A percentile compares a stretch with the other conserved stretches of the same genome.
Evolutionary conservation across 1,140 invertebrate species (phyloP).

Genomic region (Arctopsyche grandis): DNA sequence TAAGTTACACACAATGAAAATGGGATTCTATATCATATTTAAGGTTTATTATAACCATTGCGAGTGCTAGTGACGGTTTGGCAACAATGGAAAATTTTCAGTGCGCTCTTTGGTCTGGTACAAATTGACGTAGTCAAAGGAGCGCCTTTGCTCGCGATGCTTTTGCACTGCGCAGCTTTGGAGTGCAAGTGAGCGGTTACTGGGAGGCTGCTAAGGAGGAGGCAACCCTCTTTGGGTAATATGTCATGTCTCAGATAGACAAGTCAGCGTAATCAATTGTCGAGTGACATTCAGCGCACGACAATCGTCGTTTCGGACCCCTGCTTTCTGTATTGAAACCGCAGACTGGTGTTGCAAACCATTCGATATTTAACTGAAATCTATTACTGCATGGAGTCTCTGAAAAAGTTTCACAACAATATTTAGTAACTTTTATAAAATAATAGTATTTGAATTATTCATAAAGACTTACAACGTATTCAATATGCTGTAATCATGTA

Average conservation of each 20-base stretch:
- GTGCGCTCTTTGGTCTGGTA: not conserved
- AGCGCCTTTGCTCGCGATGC: not conserved
- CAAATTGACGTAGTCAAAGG: not conserved
- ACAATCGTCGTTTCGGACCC: conserved; percentile 9
- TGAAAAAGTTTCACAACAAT: too few species aligned
- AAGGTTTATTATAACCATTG: too few species aligned
- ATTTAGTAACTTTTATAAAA: too few species aligned
- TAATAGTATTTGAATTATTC: too few species aligned
- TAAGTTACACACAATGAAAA: too few species aligned
- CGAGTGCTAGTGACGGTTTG: too few species aligned
- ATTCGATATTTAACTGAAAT: not conserved
- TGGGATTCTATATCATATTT: too few species aligned
- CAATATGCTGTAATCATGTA: too few species aligned
- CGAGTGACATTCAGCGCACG: not conserved
- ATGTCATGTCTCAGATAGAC: conserved; percentile 16
- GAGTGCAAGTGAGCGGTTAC: not conserved
- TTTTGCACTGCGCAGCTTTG: not conserved
- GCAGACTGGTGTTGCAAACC: not conserved
- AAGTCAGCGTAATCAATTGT: conserved; percentile 28
- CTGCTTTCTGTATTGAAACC: not conserved
- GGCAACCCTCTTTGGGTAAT: not conserved
- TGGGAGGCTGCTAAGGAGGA: not conserved
- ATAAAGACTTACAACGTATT: too few species aligned
- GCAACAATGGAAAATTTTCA: too few species aligned
- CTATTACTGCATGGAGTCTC: too few species aligned